Percentiles rank a stretch among this genome's conserved stretches.
Conservation (phyloP, 1,140 invertebrate species). For the Drosophila baimaii region DNA sequence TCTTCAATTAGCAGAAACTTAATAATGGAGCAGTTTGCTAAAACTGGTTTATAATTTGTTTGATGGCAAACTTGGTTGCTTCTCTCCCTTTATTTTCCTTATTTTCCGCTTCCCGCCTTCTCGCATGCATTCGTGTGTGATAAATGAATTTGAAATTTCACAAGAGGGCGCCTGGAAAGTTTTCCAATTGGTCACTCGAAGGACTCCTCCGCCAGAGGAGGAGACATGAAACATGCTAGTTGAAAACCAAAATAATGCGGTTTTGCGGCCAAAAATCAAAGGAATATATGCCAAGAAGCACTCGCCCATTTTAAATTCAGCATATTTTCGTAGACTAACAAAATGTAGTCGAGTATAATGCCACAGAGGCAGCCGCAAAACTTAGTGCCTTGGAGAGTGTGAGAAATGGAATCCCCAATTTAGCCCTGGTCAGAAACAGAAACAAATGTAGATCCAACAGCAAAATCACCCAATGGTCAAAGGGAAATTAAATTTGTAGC, state of each 20-base stretch:
- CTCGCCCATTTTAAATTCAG: slow-evolving; percentile 16
- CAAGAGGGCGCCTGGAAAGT: slow-evolving; percentile 41
- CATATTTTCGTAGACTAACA: slow-evolving; percentile 48
- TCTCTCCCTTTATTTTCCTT: not conserved
- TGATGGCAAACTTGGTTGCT: slow-evolving; percentile 30
- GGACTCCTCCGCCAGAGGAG: slow-evolving; percentile 20
- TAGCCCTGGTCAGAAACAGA: slow-evolving; percentile 12
- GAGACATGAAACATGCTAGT: slow-evolving; percentile 16
- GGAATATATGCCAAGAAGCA: slow-evolving; percentile 44
- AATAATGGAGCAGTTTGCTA: slow-evolving; percentile 50
- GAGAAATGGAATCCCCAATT: slow-evolving; percentile 1
- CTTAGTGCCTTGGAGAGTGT: slow-evolving; percentile 36
- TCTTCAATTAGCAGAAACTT: slow-evolving; percentile 62
- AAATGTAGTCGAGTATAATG: slow-evolving; percentile 69
- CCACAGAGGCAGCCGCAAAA: slow-evolving; percentile 57
- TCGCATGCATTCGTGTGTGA: slow-evolving; percentile 55
- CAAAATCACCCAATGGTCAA: slow-evolving; percentile 26
- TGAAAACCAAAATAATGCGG: slow-evolving; percentile 74
- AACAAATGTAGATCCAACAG: not conserved
- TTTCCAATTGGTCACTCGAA: slow-evolving; percentile 47
- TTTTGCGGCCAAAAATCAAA: slow-evolving; percentile 70
- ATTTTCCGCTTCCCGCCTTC: slow-evolving; percentile 2
- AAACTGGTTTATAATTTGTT: slow-evolving; percentile 53
- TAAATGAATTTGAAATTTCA: slow-evolving; percentile 55
- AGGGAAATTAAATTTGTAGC: slow-evolving; percentile 62